Evolutionary conservation across 2,888 invertebrate species (phyloP), one percentile per base, ranked within the genome.

Genomic region (Beris morrisii): DNA sequence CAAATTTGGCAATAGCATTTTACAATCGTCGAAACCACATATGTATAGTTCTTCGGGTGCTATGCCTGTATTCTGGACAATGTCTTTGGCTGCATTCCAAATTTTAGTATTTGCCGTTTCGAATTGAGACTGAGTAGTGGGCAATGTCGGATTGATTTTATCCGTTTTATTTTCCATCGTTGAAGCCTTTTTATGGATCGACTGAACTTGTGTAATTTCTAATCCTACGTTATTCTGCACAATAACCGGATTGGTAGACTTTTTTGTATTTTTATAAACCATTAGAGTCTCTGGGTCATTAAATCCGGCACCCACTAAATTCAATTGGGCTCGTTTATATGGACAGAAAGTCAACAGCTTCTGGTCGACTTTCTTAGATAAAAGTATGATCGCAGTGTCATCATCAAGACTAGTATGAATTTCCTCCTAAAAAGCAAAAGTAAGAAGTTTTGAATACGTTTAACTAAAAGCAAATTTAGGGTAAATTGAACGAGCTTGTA

Each of bases 21-120:
- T 72, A 71, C 87, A 87, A 1, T 74, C 72, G 4, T 73, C 72
- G 66, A 79, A 79, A 0, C 83, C 83, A 73, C 87, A 87, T 52
- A 77, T 79, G 71, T 82, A 87, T 5, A 87, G 75, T 48, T 82
- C 77, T n/a, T 71, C 72, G 9, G 84, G 84, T 38, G 71, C 68
- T 4, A 76, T 75, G 0, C 76, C 76, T 4, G 75, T 75, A 0
- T 69, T 56, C 3, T 69, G 65, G 1, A 74, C 75, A 13, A 63
- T 44, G 54, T 68, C 69, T 5, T 69, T 66, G 9, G 73, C 73
- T 13, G 72, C 73, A 43, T 72, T 68, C 31, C 66, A 31, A 52
- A 70, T 64, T 48, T 57, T 52, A 15, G 58, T 57, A 6, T 38
- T 1, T 9, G 9, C 9, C 44, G 28, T 28, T 31, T 13, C 3